Base-by-base conservation (phyloP, 2,888 invertebrate species). In the Pecten maximus region DNA sequence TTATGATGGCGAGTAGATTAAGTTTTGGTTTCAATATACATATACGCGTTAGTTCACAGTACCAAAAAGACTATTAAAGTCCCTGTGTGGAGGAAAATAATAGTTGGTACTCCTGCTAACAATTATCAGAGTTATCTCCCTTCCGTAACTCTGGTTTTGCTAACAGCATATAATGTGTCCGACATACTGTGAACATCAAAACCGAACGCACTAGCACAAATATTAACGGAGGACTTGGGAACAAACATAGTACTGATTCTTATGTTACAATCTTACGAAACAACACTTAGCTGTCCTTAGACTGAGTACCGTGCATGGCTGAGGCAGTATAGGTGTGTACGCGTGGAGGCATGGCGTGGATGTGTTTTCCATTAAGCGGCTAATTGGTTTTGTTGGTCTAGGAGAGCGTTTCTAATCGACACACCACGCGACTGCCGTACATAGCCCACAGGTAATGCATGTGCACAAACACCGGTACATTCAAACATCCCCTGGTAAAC, bases 311-410 rank as follows among this genome's bases (percentile, higher is more conserved):
- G 74, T 74, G 74, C 54, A 74, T 10, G 28, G 23, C 35, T 35
- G 23, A 74, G 10, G 74, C 74, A 54, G 54, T n/a, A 35, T 74
- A 60, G n/a, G 74, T 74, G 35, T 74, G 74, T 28, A 28, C 74
- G 74, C 74, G 74, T 74, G 35, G 35, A 74, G 6, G 74, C 74
- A 35, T 35, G 35, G 74, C 28, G 74, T 74, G 74, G 74, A 74
- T 74, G 74, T 74, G 74, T 74, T 74, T 74, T 74, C 74, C 16
- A 74, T 74, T 74, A 74, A 35, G 60, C 12, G 35, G 74, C 28
- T 74, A 74, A 74, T 74, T 74, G 74, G 74, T 74, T 74, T 74
- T 74, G 74, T 74, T 74, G 74, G 74, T 74, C 12, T 74, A 74
- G 28, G 35, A 35, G 28, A 74, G 28, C 74, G 74, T 74, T 74